Conservation (phyloP, 2,888 invertebrate species). For the Drosophila algonquin region DNA sequence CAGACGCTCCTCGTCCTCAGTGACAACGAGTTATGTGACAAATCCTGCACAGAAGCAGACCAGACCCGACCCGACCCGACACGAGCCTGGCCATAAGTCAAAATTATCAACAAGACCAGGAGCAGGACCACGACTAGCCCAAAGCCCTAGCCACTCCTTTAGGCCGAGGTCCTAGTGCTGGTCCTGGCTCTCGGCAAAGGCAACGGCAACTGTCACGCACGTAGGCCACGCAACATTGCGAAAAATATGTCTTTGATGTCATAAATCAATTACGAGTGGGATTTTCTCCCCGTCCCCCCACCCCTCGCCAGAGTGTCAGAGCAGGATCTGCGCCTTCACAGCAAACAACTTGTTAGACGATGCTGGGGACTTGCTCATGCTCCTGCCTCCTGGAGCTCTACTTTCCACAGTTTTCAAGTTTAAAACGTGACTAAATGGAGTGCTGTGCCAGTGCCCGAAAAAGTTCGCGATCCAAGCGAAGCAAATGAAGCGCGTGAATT, state of each 20-base stretch:
- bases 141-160: neutral
- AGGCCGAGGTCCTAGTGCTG: slow-evolving; percentile 27
- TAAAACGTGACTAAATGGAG: slow-evolving; percentile 66
- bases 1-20: slow-evolving; percentile 37
- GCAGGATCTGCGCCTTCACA: slow-evolving; percentile 65
- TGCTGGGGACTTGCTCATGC: slow-evolving; percentile 18
- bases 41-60: slow-evolving; percentile 69
- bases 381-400: too few relatives aligned
- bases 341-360: slow-evolving; percentile 71
- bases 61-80: neutral
- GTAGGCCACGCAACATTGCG: slow-evolving; percentile 82
- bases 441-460: slow-evolving; percentile 4
- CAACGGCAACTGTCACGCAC: slow-evolving; percentile 82
- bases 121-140: slow-evolving; percentile 17
- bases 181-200: slow-evolving; percentile 31
- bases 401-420: slow-evolving; percentile 51
- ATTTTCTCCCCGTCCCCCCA: slow-evolving; percentile 32
- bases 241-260: slow-evolving; percentile 84
- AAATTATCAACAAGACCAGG: slow-evolving; percentile 82
- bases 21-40: slow-evolving; percentile 70
- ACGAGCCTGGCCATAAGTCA: slow-evolving; percentile 79
- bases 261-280: slow-evolving; percentile 81
- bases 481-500: slow-evolving; percentile 55
- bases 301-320: slow-evolving; percentile 8
- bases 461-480: slow-evolving; percentile 40